Conservation (phyloP, 2,888 invertebrate genomes). For the Dorcus parallelipipedus region DNA sequence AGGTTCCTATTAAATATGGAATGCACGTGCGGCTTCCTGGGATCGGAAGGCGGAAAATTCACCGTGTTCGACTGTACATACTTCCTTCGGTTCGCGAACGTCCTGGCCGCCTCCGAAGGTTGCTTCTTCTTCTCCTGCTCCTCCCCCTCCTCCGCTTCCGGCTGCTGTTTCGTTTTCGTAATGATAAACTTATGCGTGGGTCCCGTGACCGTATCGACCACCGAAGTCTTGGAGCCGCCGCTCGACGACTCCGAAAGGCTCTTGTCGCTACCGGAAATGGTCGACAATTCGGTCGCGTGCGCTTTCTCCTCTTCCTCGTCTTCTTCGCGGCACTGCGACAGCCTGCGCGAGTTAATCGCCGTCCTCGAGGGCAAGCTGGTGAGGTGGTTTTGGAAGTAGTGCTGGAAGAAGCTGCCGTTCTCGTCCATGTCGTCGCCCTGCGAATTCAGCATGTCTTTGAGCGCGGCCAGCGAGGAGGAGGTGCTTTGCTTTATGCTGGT, state of each 20-base stretch:
- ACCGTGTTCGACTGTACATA: slow-evolving; percentile 64
- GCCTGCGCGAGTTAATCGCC: slow-evolving; percentile 59
- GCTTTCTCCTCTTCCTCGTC: slow-evolving; percentile 68
- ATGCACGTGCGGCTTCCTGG: slow-evolving; percentile 58
- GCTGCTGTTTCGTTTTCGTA: slow-evolving; percentile 47
- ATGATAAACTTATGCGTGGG: slow-evolving; percentile 57
- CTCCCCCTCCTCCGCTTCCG: slow-evolving; percentile 1
- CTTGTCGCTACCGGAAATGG: slow-evolving; percentile 48
- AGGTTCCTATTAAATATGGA: slow-evolving; percentile 58
- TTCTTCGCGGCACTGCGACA: slow-evolving; percentile 81
- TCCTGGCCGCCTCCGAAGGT: slow-evolving; percentile 49
- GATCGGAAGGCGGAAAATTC: slow-evolving; percentile 63
- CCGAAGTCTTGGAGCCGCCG: slow-evolving; percentile 47
- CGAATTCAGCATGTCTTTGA: slow-evolving; percentile 65
- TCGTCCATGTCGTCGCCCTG: slow-evolving; percentile 53
- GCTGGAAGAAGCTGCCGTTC: slow-evolving; percentile 64
- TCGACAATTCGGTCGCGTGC: slow-evolving; percentile 38
- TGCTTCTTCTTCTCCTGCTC: slow-evolving; percentile 43
- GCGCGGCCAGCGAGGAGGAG: slow-evolving; percentile 64
- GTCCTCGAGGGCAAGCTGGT: slow-evolving; percentile 66
- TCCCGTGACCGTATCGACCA: slow-evolving; percentile 47
- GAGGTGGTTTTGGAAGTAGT: slow-evolving; percentile 71
- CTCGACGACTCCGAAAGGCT: slow-evolving; percentile 45
- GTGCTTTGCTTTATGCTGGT: slow-evolving; percentile 69
- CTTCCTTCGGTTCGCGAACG: slow-evolving; percentile 50